Conservation (phyloP, 2,113 vertebrate genomes). For the Myanophis thanlyinensis region DNA sequence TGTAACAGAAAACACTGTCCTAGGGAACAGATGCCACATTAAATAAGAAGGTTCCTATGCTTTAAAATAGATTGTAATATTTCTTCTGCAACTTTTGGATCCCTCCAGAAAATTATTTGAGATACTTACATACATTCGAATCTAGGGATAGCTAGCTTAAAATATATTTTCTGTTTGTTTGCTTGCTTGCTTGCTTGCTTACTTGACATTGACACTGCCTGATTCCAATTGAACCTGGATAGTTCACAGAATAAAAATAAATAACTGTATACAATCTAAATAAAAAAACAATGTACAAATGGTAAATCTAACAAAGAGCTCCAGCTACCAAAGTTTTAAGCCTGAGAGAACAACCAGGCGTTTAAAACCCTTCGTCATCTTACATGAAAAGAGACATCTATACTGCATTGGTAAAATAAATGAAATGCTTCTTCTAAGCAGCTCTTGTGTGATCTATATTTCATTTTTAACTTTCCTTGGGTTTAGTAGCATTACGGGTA, state of each 20-base stretch:
- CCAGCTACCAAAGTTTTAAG: background rate
- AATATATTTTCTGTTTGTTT: background rate
- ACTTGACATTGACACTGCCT: background rate
- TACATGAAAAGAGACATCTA: background rate
- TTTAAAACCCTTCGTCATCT: background rate
- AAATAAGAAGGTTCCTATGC: background rate
- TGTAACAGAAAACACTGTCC: fast-evolving
- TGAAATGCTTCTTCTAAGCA: background rate
- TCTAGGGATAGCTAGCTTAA: background rate
- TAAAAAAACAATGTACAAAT: background rate
- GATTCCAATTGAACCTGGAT: background rate
- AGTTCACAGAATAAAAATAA: background rate
- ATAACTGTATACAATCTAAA: background rate
- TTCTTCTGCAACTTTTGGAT: background rate
- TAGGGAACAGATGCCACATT: background rate
- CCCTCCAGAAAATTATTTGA: background rate
- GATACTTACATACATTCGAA: background rate
- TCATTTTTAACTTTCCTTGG: background rate
- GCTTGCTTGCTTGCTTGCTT: background rate
- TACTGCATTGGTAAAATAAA: background rate
- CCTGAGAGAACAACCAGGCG: background rate
- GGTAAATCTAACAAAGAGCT: background rate
- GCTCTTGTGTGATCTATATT: background rate
- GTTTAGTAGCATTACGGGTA: background rate
- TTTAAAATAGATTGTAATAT: background rate